Conservation (phyloP, 2,113 vertebrate species). For the Copsychus sechellarum region DNA sequence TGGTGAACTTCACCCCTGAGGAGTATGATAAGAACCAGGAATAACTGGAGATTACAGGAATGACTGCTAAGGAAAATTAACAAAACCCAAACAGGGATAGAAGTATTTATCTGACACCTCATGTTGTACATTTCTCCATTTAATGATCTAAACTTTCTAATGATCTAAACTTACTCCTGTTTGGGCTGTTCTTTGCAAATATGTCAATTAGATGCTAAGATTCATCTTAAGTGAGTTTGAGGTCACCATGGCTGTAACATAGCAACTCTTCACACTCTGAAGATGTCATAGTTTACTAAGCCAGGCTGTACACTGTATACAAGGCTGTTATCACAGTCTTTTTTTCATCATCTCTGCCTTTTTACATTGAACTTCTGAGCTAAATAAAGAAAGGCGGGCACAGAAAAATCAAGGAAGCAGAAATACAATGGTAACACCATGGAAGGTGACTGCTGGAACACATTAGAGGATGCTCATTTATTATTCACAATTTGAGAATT, state of each 20-base stretch:
- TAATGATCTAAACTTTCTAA: neutral
- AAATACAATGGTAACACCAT: neutral
- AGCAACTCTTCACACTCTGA: neutral
- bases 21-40: neutral
- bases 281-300: neutral
- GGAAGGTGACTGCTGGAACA: neutral
- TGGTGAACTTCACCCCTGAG: neutral
- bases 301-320: neutral
- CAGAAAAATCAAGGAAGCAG: neutral
- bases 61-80: neutral
- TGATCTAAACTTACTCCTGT: neutral
- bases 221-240: neutral
- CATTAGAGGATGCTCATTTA: neutral
- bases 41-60: neutral
- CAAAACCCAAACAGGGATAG: neutral
- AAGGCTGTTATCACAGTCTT: neutral
- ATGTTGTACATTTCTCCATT: neutral
- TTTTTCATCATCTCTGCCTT: neutral
- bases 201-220: neutral
- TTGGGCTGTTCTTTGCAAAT: neutral
- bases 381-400: neutral
- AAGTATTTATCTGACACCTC: neutral
- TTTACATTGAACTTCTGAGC: neutral
- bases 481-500: conserved; percentile 1
- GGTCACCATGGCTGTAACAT: neutral